Percentiles rank a stretch among this genome's conserved stretches.
Evolutionary conservation across 2,888 invertebrate genomes (phyloP).

Genomic region (Geotrupes spiniger): DNA sequence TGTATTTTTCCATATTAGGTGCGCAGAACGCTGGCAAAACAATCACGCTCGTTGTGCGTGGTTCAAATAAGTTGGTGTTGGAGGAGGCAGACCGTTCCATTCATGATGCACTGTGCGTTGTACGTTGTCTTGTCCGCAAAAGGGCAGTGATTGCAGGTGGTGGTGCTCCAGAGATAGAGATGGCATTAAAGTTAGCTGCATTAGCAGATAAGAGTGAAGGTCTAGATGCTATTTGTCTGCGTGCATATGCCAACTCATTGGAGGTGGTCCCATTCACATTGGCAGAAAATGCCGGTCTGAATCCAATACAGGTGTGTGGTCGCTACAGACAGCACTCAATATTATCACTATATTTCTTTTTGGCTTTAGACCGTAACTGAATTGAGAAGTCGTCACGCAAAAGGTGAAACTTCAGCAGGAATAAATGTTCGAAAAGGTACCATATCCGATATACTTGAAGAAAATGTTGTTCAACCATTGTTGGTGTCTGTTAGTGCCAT

Average conservation of each 20-base stretch:
- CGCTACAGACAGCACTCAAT: too few species aligned
- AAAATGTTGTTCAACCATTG: constrained; percentile 96
- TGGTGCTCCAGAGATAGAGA: constrained; percentile 95
- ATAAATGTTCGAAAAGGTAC: constrained; percentile 96
- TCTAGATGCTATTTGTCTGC: constrained; percentile 92
- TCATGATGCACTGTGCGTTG: constrained; percentile 84
- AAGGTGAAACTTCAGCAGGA: constrained; percentile 81
- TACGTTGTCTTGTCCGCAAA: constrained; percentile 94
- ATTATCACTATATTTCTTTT: background rate
- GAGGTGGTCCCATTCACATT: constrained; percentile 91
- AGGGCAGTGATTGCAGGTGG: constrained; percentile 92
- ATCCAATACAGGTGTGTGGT: constrained; percentile 50
- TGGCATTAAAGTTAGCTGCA: constrained; percentile 79
- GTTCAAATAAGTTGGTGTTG: constrained; percentile 78
- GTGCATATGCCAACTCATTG: constrained; percentile 93
- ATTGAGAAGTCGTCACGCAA: constrained; percentile 88
- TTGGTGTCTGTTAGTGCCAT: constrained; percentile 93
- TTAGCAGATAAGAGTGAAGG: constrained; percentile 82
- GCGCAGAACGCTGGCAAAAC: constrained; percentile 83
- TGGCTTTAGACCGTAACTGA: constrained; percentile 81
- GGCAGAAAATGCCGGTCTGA: constrained; percentile 76
- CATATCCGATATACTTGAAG: constrained; percentile 94
- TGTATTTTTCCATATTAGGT: too few species aligned
- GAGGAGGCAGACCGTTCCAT: constrained; percentile 79
- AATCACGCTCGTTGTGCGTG: constrained; percentile 88